Percentiles rank a stretch among this genome's conserved stretches.
phyloP scores from a whole-genome alignment of 35 echinoderm and acorn worm species.

The Antedon bifida region DNA sequence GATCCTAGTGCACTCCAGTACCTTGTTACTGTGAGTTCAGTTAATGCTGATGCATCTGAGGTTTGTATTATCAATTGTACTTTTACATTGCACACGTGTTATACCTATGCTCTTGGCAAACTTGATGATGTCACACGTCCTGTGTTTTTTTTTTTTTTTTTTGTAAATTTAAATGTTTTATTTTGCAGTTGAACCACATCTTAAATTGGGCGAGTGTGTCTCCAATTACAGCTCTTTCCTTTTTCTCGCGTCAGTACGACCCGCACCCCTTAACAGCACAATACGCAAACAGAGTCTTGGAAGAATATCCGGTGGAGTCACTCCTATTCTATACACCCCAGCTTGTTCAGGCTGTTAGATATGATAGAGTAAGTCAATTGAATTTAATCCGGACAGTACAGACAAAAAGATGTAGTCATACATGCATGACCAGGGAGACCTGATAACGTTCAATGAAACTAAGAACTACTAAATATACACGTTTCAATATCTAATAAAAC shows the following conservation, averaged over 20 bases:
- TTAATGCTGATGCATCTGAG: constrained; percentile 87
- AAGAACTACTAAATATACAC: too few species aligned
- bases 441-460: too few species aligned
- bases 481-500: too few species aligned
- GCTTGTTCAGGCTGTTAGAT: constrained; percentile 92
- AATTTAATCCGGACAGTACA: too few species aligned
- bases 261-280: constrained; percentile 79
- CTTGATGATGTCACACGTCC: too few species aligned
- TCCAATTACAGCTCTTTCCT: constrained; percentile 62
- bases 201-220: constrained; percentile 64
- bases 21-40: constrained; percentile 73
- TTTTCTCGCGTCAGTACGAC: constrained; percentile 58
- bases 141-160: too few species aligned
- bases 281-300: constrained; percentile 70
- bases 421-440: too few species aligned
- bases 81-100: too few species aligned
- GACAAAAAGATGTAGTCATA: too few species aligned
- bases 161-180: neutral
- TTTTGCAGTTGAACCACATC: constrained; percentile 69
- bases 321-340: constrained; percentile 88
- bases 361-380: constrained; percentile 81
- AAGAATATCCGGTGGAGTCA: constrained; percentile 64
- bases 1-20: constrained; percentile 62
- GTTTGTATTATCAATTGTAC: constrained; percentile 4
- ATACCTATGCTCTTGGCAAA: too few species aligned